A percentile compares a stretch with the other conserved stretches of the same genome.
Evolutionary conservation across 2,888 invertebrate species (phyloP).

Genomic region (Napeogenes sylphis): DNA sequence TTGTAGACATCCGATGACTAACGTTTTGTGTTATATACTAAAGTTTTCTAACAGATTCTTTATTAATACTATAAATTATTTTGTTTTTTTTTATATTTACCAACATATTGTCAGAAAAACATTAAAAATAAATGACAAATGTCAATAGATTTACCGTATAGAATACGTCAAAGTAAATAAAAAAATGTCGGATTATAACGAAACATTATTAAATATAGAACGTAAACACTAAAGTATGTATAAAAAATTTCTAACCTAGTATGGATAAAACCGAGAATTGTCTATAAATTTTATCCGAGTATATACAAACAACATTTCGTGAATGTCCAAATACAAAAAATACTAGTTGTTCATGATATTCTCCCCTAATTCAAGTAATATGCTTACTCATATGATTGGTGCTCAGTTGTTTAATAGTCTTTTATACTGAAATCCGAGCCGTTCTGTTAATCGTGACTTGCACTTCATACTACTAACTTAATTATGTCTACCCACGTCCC

Average conservation of each 20-base stretch:
- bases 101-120: too few relatives aligned
- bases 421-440: slow-evolving; percentile 67
- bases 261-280: background rate
- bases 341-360: slow-evolving; percentile 30
- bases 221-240: too few relatives aligned
- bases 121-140: too few relatives aligned
- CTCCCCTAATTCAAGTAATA: slow-evolving; percentile 47
- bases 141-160: too few relatives aligned
- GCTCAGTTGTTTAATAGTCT: slow-evolving; percentile 50
- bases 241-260: too few relatives aligned
- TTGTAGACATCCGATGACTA: slow-evolving; percentile 21
- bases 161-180: too few relatives aligned
- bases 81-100: too few relatives aligned
- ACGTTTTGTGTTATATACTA: slow-evolving; percentile 6
- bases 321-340: background rate
- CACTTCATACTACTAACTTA: slow-evolving; percentile 61
- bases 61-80: too few relatives aligned
- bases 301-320: background rate
- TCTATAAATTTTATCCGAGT: background rate
- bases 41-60: background rate
- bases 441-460: slow-evolving; percentile 70
- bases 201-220: too few relatives aligned
- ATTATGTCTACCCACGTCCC: slow-evolving; percentile 49
- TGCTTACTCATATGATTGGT: slow-evolving; percentile 52
- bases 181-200: too few relatives aligned